Evolutionary conservation across 2,888 invertebrate species (phyloP).

Genomic region (Plagiodera versicolora): DNA sequence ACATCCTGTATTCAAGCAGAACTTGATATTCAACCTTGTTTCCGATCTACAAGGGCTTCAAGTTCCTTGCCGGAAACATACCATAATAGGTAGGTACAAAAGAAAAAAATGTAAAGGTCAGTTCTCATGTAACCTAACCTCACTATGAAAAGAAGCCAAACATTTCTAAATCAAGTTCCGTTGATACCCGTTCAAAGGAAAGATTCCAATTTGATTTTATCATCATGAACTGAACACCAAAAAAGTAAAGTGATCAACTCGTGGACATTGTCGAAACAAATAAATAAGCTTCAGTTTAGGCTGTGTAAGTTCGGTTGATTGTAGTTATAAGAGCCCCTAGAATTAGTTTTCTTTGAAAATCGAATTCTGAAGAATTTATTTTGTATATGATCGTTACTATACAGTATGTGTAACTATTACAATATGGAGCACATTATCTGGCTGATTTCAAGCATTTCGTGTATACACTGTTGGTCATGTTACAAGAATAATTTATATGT

Average conservation of each 20-base stretch:
- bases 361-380: conserved; percentile 52
- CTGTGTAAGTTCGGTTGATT: not conserved
- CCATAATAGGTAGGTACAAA: not conserved
- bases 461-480: conserved; percentile 58
- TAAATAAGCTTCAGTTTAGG: not conserved
- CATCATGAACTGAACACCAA: too few relatives aligned
- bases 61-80: not conserved
- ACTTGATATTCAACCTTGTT: not conserved
- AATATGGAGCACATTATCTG: conserved; percentile 57
- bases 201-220: too few relatives aligned
- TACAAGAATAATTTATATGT: conserved; percentile 57
- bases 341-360: conserved; percentile 49
- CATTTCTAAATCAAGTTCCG: not conserved
- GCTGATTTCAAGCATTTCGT: conserved; percentile 53
- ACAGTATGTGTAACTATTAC: conserved; percentile 49
- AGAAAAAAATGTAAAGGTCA: not conserved
- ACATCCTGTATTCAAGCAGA: not conserved
- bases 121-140: not conserved
- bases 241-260: too few relatives aligned
- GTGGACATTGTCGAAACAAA: too few relatives aligned
- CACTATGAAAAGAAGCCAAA: not conserved
- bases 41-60: not conserved
- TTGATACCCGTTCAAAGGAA: not conserved
- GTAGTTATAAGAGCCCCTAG: conserved; percentile 36
- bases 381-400: conserved; percentile 51